A percentile compares a stretch with the other conserved stretches of the same genome.
phyloP scores from a whole-genome alignment of 2,888 invertebrate species.

The Macrosoma leucophasiata region DNA sequence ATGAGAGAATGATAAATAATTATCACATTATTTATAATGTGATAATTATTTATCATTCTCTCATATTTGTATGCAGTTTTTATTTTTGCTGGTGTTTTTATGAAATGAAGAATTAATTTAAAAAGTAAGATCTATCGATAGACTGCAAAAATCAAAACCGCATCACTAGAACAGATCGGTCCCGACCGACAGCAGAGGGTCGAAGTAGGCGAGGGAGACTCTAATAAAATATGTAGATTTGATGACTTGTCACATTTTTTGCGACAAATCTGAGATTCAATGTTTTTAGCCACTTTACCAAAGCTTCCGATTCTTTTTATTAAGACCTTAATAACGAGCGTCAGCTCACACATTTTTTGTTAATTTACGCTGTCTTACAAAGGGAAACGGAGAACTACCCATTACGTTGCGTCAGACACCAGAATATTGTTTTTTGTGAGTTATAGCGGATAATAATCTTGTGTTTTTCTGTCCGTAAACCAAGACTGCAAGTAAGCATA shows the following conservation, averaged over 20 bases:
- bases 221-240: constrained; percentile 76
- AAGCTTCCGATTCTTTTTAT: constrained; percentile 35
- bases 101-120: constrained; percentile 1
- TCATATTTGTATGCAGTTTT: not conserved
- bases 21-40: not conserved
- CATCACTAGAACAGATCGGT: constrained; percentile 49
- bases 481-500: too few species aligned
- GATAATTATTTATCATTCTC: constrained; percentile 16
- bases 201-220: constrained; percentile 59
- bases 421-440: too few species aligned
- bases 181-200: constrained; percentile 58
- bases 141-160: constrained; percentile 21
- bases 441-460: too few species aligned
- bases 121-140: constrained; percentile 38
- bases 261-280: constrained; percentile 70
- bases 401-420: too few species aligned
- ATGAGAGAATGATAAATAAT: constrained; percentile 15
- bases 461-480: too few species aligned
- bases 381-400: too few species aligned
- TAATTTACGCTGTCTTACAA: not conserved
- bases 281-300: constrained; percentile 61
- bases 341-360: constrained; percentile 3
- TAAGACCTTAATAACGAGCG: constrained; percentile 43
- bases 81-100: constrained; percentile 3
- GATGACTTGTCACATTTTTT: constrained; percentile 76